Evolutionary conservation across 2,797 vertebrate species (phyloP).

Genomic region (Poecilia picta): DNA sequence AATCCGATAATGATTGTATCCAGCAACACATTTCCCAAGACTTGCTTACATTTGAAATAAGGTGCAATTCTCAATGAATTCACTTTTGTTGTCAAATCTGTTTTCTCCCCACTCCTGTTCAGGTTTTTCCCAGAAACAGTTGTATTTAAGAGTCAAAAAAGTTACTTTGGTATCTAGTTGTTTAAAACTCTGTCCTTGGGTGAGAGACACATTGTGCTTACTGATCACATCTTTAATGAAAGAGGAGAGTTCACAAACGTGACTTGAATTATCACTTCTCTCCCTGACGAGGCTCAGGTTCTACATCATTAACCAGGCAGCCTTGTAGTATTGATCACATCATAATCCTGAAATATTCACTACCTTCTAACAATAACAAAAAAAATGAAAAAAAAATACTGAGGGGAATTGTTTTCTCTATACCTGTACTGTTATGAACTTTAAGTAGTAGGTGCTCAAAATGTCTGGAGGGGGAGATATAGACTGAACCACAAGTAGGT

Average conservation of each 20-base stretch:
- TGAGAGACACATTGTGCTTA: conserved; percentile 69
- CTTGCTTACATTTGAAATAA: conserved; percentile 8
- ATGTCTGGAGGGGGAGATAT: conserved; percentile 36
- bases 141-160: conserved; percentile 43
- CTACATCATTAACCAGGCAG: conserved; percentile 77
- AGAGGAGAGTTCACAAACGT: conserved; percentile 61
- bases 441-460: conserved; percentile 43
- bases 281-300: conserved; percentile 53
- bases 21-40: background rate
- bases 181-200: conserved; percentile 63
- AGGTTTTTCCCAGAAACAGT: conserved; percentile 21
- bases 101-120: background rate
- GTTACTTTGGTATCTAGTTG: conserved; percentile 58
- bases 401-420: conserved; percentile 53
- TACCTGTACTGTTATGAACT: conserved; percentile 37
- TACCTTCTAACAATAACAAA: conserved; percentile 64
- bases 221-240: conserved; percentile 75
- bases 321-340: conserved; percentile 76
- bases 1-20: conserved; percentile 17
- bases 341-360: conserved; percentile 76
- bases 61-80: conserved; percentile 4
- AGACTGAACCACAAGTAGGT: conserved; percentile 52
- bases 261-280: conserved; percentile 50
- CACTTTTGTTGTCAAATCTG: conserved; percentile 3
- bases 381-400: conserved; percentile 59